Base-by-base conservation (phyloP, 23 tunicate species). In the Diplosoma virens region DNA sequence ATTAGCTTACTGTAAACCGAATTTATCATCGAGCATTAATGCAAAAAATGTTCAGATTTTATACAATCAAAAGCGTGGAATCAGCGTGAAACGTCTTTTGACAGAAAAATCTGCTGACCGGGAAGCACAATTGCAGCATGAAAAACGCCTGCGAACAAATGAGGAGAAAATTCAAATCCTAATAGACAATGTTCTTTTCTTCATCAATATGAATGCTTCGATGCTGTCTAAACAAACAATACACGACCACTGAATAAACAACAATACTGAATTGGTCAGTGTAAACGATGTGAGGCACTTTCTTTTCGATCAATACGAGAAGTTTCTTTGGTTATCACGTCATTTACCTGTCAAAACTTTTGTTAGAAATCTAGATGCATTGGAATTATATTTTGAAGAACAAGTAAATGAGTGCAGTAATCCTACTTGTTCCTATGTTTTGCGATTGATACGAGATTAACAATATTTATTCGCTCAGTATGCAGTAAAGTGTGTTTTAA, bases 1-100 rank as follows among this genome's bases (percentile, higher is more conserved):
- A 55, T 55, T 55, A 20, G 63, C 17, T 55, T 55, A 55, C 63
- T 55, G 63, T 55, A 55, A 55, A 55, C 63, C 25, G 20, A 22
- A 55, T 11, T 55, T 55, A 55, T 55, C 20, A 55, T 11, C 63
- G 63, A 22, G 24, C 63, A 55, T 55, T 55, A 22, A 55, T 55
- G 63, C 63, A 11, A 25, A 55, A 55, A 55, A 55, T 55, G 24
- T 55, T 41, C 50, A 41, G 50, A 41, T 41, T 41, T 41, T 41
- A 14, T 41, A 14, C 50, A 41, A 41, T 41, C 14, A 41, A 41
- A 41, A 41, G 50, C 50, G 14, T 41, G 50, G 50, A 41, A 41
- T 41, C 14, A 7, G 50, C 50, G 50, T 41, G 14, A 41, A 41
- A 41, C 50, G 50, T 41, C 50, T 9, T 41, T 41, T 41, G 50